phyloP scores from a whole-genome alignment of 2,797 vertebrate species.

The Microhierax caerulescens region DNA sequence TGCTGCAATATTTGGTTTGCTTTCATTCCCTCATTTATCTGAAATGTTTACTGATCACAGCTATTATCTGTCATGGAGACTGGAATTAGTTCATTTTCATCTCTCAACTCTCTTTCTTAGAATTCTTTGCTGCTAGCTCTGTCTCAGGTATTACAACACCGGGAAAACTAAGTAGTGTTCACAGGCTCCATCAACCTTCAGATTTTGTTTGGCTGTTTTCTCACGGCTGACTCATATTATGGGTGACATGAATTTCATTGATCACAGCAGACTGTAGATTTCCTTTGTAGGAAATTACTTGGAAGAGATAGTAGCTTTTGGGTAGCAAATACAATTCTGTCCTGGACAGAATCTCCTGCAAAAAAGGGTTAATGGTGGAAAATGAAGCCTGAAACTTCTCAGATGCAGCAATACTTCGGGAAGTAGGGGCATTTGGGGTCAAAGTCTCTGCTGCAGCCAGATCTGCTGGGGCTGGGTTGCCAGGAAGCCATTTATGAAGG shows the following conservation, averaged over 20 bases:
- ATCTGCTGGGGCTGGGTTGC: not conserved
- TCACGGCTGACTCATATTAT: not conserved
- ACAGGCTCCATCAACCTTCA: not conserved
- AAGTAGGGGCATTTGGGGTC: constrained; percentile 1
- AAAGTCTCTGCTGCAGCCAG: not conserved
- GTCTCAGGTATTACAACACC: not conserved
- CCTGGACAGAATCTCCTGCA: not conserved
- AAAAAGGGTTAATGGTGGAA: not conserved
- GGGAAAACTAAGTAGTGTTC: not conserved
- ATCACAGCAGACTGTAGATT: not conserved
- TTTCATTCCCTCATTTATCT: not conserved
- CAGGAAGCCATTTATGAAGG: constrained; percentile 19
- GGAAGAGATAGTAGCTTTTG: not conserved
- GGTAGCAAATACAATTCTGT: not conserved
- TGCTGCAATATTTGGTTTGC: not conserved
- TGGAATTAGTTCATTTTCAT: not conserved
- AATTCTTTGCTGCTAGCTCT: not conserved
- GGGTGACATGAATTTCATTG: not conserved
- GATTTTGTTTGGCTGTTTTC: not conserved
- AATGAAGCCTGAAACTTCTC: not conserved
- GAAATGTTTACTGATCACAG: not conserved
- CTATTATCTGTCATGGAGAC: not conserved
- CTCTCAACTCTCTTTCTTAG: not conserved
- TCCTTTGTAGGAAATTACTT: not conserved
- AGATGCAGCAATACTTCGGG: not conserved